Base-by-base conservation (phyloP, 2,888 invertebrate genomes). In the Baccha elongata region DNA sequence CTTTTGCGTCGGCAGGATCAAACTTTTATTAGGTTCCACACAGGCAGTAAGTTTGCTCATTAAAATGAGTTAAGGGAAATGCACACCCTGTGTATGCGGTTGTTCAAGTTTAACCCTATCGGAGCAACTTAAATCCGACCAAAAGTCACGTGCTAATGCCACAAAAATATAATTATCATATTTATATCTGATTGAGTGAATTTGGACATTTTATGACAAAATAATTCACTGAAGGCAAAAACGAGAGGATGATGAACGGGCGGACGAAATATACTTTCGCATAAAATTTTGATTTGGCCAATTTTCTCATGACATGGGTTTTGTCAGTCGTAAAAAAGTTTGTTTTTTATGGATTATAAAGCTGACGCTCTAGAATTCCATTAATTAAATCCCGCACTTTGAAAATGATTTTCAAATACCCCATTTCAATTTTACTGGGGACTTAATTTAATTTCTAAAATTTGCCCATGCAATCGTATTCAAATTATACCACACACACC, bases 81-180 rank as follows among this genome's bases (percentile, higher is more conserved):
- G 71, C 46, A 35, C 44, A n/a, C 50, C 37, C 29, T 32, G 29
- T 32, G 23, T n/a, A 23, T 23, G 29, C 29, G 81, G 67, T 73
- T 26, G 40, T 15, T 23, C 15, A 58, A 65, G 62, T 60, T 40
- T 62, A 55, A 32, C 29, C 29, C 29, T n/a, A 26, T 26, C 26
- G 26, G 26, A 6, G 6, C 29, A 8, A 32, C 37, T n/a, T n/a
- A n/a, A 62, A 48, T 55, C 55, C 37, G 40, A 44, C 78, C 53
- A 55, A 83, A 83, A 83, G 83, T 83, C 83, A 83, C 83, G 83
- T 83, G 78, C 83, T 73, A 55, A 78, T 78, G 78, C 83, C 83
- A 50, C 83, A 83, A 78, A n/a, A 78, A 83, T 78, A 83, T 78
- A 73, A 83, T 78, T 72, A 78, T 78, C 62, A 72, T 73, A 67